Evolutionary conservation across 1,140 invertebrate species (phyloP).

Genomic region (Delia radicum): DNA sequence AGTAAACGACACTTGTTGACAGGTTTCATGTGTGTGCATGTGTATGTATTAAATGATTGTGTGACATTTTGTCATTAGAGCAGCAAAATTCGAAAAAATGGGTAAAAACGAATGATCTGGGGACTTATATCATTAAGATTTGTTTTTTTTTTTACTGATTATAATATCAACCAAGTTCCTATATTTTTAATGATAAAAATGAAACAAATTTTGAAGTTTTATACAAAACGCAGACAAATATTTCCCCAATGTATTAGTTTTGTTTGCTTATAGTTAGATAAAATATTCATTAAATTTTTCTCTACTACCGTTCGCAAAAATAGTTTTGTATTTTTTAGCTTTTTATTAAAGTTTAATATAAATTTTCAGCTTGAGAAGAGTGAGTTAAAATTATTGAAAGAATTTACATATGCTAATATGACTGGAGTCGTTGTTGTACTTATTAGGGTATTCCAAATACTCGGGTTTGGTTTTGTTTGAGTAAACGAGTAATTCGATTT

Average conservation of each 20-base stretch:
- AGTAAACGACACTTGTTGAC: neutral
- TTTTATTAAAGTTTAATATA: neutral
- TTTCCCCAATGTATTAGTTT: too few species aligned
- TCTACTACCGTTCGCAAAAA: too few species aligned
- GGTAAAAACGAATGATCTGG: neutral
- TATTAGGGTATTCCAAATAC: too few species aligned
- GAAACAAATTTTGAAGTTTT: neutral
- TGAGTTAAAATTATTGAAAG: neutral
- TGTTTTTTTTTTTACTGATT: neutral
- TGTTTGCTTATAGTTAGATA: too few species aligned
- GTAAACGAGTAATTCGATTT: too few species aligned
- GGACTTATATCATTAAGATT: neutral
- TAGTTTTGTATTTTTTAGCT: neutral
- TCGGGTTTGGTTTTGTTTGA: too few species aligned
- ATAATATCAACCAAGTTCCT: neutral
- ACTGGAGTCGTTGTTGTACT: neutral
- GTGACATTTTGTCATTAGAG: neutral
- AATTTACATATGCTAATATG: slow-evolving; percentile 2
- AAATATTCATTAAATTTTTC: too few species aligned
- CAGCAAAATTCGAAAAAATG: neutral
- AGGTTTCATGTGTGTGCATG: neutral
- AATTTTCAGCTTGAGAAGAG: neutral
- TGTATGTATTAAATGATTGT: neutral
- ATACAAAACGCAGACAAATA: neutral
- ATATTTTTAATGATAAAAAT: neutral